A percentile compares a stretch with the other conserved stretches of the same genome.
phyloP scores from a whole-genome alignment of 1,140 invertebrate species.

The Sinella curviseta region DNA sequence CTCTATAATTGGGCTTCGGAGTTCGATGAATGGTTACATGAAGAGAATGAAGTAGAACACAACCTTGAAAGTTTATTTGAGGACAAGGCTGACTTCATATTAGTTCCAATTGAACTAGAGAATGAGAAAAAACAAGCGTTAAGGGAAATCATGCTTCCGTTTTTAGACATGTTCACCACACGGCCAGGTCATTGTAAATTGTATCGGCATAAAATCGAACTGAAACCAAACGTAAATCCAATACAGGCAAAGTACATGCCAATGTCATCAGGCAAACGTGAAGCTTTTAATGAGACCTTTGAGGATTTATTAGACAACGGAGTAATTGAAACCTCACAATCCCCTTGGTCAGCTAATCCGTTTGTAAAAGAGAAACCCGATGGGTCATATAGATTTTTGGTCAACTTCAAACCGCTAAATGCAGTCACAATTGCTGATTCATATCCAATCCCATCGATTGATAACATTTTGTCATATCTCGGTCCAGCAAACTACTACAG shows the following conservation, averaged over 20 bases:
- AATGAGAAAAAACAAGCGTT: neutral
- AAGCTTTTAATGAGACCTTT: neutral
- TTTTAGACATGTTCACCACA: neutral
- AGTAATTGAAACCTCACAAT: neutral
- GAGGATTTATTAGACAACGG: neutral
- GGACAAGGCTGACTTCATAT: neutral
- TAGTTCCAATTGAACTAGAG: neutral
- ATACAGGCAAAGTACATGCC: neutral
- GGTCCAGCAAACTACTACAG: constrained; percentile 50
- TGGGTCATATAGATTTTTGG: neutral
- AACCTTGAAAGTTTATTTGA: neutral
- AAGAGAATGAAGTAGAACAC: neutral
- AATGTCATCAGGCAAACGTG: constrained; percentile 32
- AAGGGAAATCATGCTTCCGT: neutral
- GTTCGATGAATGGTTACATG: neutral
- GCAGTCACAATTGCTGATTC: constrained; percentile 48
- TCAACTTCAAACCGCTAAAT: neutral
- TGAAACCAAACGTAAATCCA: constrained; percentile 22
- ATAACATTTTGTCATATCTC: constrained; percentile 30
- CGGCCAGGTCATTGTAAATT: neutral
- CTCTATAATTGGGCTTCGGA: neutral
- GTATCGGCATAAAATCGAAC: neutral
- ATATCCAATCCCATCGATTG: constrained; percentile 39
- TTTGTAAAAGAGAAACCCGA: constrained; percentile 7
- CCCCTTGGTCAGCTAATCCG: neutral